Evolutionary conservation across 2,113 vertebrate genomes (phyloP).

Genomic region (Ochotona curzoniae): DNA sequence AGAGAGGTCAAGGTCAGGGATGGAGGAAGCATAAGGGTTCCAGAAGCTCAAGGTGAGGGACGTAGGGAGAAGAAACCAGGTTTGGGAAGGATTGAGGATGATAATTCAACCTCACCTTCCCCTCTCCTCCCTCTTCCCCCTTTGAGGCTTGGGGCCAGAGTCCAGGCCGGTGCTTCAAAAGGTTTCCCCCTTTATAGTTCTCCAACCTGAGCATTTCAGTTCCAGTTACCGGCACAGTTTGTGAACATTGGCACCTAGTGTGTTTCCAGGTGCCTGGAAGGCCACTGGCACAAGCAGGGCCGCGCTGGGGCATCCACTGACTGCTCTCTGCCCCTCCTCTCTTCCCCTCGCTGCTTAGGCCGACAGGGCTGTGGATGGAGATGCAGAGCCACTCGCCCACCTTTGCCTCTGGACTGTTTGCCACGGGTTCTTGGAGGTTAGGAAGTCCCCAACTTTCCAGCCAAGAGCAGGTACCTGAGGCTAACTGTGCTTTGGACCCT

Average conservation of each 20-base stretch:
- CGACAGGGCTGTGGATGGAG: neutral
- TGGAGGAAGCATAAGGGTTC: neutral
- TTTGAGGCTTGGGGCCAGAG: neutral
- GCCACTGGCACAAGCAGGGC: neutral
- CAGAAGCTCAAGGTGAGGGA: neutral
- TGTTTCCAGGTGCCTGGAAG: neutral
- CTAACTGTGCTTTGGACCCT: neutral
- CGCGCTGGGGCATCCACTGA: neutral
- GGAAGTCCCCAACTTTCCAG: neutral
- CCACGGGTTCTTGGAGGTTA: neutral
- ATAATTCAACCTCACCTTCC: neutral
- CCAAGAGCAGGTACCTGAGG: neutral
- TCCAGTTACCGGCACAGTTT: neutral
- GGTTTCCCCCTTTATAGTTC: neutral
- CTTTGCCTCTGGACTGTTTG: neutral
- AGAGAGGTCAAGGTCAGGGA: neutral
- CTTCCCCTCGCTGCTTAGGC: rapidly evolving
- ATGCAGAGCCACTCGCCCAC: neutral
- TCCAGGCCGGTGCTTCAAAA: too few species aligned
- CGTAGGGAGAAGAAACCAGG: neutral
- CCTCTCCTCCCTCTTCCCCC: too few species aligned
- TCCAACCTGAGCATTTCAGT: neutral
- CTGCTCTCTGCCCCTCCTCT: too few species aligned
- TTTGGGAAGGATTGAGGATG: neutral
- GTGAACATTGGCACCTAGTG: neutral